These are phyloP conservation scores for Nycticryphes semicollaris DNA, from an alignment of 2,113 vertebrate genomes.

Conservation along the genomic window DNA sequence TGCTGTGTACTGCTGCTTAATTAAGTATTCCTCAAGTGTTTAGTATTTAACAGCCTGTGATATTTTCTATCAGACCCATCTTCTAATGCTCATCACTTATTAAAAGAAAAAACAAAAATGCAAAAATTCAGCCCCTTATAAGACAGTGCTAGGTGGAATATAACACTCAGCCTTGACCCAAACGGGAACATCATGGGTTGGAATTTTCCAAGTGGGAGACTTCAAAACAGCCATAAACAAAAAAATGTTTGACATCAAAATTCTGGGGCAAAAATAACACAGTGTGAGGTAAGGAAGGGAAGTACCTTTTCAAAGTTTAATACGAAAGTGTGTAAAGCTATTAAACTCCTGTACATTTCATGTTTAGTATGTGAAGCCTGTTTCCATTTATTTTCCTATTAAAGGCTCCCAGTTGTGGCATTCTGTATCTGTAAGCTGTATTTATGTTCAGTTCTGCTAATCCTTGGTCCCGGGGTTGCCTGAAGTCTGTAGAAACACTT, in stretches of 20 bases:
- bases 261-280: neutral
- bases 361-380: constrained; percentile 11
- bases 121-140: neutral
- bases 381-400: neutral
- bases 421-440: constrained; percentile 46
- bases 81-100: neutral
- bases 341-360: neutral
- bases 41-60: constrained; percentile 26
- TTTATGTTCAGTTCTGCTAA: constrained; percentile 72
- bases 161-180: neutral
- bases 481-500: constrained; percentile 63
- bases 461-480: constrained; percentile 60
- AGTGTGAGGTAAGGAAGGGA: neutral
- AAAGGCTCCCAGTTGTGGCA: constrained; percentile 53
- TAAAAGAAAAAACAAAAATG: neutral
- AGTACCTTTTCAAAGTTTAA: neutral
- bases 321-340: neutral
- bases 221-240: neutral
- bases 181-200: neutral
- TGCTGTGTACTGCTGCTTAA: neutral
- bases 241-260: neutral
- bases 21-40: constrained; percentile 44
- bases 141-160: neutral
- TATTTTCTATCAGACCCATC: constrained; percentile 3
- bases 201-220: neutral